Percentiles rank a stretch among this genome's conserved stretches.
These are phyloP conservation scores for Apteryx mantelli DNA, from an alignment of 2,113 vertebrate species.

Conservation along the genomic window DNA sequence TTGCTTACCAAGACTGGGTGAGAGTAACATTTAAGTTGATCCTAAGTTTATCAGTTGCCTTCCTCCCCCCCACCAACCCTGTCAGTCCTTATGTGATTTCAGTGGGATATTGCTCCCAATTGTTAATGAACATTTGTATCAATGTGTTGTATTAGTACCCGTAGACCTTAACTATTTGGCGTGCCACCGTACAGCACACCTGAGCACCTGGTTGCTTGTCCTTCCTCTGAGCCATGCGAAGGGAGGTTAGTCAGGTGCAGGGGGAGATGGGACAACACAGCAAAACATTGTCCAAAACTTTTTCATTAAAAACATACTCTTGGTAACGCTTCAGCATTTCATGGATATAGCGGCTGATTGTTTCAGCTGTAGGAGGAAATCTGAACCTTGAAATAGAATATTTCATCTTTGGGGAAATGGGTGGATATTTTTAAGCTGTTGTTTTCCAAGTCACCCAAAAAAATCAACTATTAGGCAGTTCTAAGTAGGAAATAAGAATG, in stretches of 20 bases:
- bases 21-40: too few relatives aligned
- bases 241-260: accelerated
- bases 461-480: background rate
- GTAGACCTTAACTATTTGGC: too few relatives aligned
- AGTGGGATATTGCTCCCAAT: background rate
- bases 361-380: background rate
- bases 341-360: background rate
- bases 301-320: background rate
- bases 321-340: background rate
- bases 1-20: background rate
- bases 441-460: background rate
- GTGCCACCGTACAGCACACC: background rate
- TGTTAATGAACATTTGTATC: background rate
- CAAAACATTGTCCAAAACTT: background rate
- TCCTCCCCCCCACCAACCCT: background rate
- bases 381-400: background rate
- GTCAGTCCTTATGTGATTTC: accelerated
- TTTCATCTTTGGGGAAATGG: background rate
- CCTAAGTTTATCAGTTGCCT: background rate
- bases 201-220: background rate
- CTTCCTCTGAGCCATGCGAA: accelerated
- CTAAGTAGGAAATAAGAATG: background rate
- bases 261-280: background rate
- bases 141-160: accelerated
- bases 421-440: background rate